These are phyloP conservation scores for Ommatoiulus sabulosus DNA, from an alignment of 2,888 invertebrate genomes.

Conservation along the genomic window DNA sequence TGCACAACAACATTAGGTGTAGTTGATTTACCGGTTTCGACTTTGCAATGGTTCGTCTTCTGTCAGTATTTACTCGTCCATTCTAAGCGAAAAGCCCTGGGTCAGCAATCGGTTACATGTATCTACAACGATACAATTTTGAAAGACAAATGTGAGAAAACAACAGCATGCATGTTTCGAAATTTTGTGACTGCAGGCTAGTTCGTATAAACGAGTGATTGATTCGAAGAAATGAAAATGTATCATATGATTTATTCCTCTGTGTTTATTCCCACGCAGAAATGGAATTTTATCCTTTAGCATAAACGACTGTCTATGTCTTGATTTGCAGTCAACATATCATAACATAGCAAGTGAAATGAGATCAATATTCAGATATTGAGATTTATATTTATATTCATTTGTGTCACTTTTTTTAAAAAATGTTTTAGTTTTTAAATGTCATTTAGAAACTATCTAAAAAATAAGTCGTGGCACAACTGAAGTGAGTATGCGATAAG, in stretches of 20 bases:
- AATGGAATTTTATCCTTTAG: not conserved
- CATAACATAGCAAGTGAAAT: too few relatives aligned
- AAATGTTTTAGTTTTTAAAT: too few relatives aligned
- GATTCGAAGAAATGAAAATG: not conserved
- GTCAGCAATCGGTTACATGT: slow-evolving; percentile 12
- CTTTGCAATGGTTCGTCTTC: not conserved
- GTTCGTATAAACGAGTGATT: not conserved
- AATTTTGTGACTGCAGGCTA: not conserved
- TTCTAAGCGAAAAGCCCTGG: not conserved
- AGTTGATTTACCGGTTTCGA: slow-evolving; percentile 33
- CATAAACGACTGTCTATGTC: not conserved
- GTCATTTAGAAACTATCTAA: too few relatives aligned
- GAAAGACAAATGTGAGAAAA: not conserved
- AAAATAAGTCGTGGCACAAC: too few relatives aligned
- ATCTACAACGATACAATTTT: slow-evolving; percentile 42
- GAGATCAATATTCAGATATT: not conserved
- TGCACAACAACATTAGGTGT: not conserved
- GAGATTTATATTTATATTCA: too few relatives aligned
- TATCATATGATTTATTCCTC: not conserved
- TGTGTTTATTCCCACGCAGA: not conserved
- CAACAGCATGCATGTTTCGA: not conserved
- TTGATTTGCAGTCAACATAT: not conserved
- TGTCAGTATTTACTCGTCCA: slow-evolving; percentile 5
- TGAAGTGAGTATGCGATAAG: too few relatives aligned
- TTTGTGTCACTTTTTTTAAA: too few relatives aligned